Evolutionary conservation across 2,888 invertebrate species (phyloP), one percentile per base, ranked within the genome.

Genomic region (Pyrrhia umbra): DNA sequence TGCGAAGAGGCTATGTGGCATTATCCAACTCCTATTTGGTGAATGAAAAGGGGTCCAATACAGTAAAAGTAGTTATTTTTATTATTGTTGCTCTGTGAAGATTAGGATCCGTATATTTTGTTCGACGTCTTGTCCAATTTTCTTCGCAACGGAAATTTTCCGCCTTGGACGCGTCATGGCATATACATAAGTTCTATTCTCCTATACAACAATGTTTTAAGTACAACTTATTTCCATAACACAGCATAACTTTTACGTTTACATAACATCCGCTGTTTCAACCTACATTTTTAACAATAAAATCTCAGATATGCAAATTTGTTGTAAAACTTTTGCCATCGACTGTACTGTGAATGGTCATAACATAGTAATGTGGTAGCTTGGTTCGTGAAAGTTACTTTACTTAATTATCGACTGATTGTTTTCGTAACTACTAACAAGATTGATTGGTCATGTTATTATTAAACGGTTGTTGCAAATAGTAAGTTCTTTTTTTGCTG

Each of bases 361-460:
- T 61, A 55, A 59, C 50, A 34, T 39, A 39, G 30, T 27, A 61
- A 56, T 40, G 50, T 50, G 49, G 39, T 42, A 42, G 34, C 51
- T 45, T 50, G 37, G 52, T 9, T 51, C 52, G 79, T 70, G 79
- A 79, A 79, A 79, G 79, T 74, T 18, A 57, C 52, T 20, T 34
- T 52, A 23, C 64, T 56, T 74, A 73, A 79, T 62, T 71, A 63
- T 71, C 49, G 25, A 27, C 64, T 70, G 60, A 79, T 79, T 76
- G 81, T 79, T 71, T 73, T 81, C 62, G 79, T 70, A 70, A 79
- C 56, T 63, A 50, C 18, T 49, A 18, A 68, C 68, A 45, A 16
- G 63, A 81, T 70, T 71, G 70, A 79, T 76, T 76, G 58, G 39
- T 55, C 51, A 63, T 71, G 63, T 69, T 60, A 54, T 63, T 55